Evolutionary conservation across 2,888 invertebrate genomes (phyloP).

Genomic region (Parelbella ahira): DNA sequence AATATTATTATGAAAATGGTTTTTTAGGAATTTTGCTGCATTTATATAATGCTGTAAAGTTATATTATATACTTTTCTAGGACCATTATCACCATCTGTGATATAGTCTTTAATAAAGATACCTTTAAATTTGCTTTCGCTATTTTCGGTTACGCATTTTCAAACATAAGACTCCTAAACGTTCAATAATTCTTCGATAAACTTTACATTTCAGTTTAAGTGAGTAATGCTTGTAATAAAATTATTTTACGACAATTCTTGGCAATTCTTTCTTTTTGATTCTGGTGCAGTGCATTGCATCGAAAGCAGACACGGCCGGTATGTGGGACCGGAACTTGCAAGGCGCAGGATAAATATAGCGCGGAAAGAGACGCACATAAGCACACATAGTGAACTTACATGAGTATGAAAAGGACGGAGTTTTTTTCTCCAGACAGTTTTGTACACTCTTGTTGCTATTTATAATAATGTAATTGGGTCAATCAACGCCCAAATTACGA

Average conservation of each 20-base stretch:
- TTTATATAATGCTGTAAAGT: no score
- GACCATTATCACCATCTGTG: no score
- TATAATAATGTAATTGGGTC: constrained; percentile 19
- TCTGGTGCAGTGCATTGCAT: constrained; percentile 36
- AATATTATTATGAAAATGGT: no score
- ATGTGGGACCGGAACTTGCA: constrained; percentile 65
- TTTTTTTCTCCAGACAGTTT: constrained; percentile 7
- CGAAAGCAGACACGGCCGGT: constrained; percentile 33
- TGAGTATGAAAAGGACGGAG: constrained; percentile 19
- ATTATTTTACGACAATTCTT: constrained; percentile 29
- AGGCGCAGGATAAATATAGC: constrained; percentile 67
- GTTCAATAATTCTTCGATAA: no score
- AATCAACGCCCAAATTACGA: constrained; percentile 18
- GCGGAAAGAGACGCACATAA: constrained; percentile 53
- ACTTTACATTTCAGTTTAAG: no score
- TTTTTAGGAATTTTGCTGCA: no score
- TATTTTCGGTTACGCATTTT: no score
- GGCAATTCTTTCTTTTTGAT: constrained; percentile 47
- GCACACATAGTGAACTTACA: constrained; percentile 33
- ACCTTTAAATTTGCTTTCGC: no score
- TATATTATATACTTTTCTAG: no score
- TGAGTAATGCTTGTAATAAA: no score
- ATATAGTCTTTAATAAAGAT: no score
- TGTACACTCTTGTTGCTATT: constrained; percentile 9
- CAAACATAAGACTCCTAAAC: no score